These are phyloP conservation scores for Melanotaenia duboulayi DNA, from an alignment of 2,113 vertebrate species.

Conservation along the genomic window DNA sequence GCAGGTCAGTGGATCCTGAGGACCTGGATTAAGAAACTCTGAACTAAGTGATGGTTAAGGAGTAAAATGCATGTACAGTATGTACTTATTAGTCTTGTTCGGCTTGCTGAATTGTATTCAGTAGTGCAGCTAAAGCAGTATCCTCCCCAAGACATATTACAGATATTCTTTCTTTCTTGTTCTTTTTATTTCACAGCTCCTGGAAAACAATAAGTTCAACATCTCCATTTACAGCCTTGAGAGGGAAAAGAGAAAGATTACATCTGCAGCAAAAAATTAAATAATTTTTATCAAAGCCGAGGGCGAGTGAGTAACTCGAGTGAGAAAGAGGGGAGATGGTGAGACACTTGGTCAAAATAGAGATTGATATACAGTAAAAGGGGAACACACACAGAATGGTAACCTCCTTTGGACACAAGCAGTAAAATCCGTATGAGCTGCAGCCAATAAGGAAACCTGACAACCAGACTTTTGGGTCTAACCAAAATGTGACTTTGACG, in stretches of 20 bases:
- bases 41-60: no score
- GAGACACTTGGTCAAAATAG: conserved; percentile 26
- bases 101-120: no score
- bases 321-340: conserved; percentile 9
- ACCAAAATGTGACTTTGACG: conserved; percentile 59
- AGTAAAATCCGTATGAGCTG: conserved; percentile 31
- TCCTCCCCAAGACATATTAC: no score
- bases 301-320: conserved; percentile 13
- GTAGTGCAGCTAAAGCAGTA: no score
- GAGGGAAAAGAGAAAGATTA: conserved; percentile 12
- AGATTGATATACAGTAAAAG: conserved; percentile 4
- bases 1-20: no score
- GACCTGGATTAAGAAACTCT: no score
- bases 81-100: no score
- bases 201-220: background rate
- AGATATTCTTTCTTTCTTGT: no score
- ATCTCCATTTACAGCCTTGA: conserved; percentile 16
- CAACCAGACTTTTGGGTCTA: conserved; percentile 53
- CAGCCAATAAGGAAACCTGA: conserved; percentile 36
- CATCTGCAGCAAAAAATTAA: conserved; percentile 28
- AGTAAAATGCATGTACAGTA: no score
- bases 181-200: background rate
- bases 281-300: conserved; percentile 36
- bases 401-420: conserved; percentile 18
- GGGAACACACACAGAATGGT: conserved; percentile 6